Evolutionary conservation across 2,888 invertebrate genomes (phyloP).

Genomic region (Eupithecia abbreviata): DNA sequence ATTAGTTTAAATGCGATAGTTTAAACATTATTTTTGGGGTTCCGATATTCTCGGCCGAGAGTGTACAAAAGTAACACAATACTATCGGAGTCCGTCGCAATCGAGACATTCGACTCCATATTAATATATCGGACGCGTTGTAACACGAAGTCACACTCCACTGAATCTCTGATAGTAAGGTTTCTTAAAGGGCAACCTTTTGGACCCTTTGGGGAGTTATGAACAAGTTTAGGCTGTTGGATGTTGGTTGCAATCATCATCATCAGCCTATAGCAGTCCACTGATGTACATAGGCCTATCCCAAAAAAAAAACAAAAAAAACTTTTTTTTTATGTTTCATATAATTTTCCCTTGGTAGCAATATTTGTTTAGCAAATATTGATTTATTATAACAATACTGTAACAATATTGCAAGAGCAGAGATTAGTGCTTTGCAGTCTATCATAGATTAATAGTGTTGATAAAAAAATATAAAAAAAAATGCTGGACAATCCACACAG

Average conservation of each 20-base stretch:
- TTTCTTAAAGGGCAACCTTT: slow-evolving; percentile 42
- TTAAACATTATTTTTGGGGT: neutral
- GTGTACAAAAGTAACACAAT: slow-evolving; percentile 50
- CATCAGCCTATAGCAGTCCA: no score
- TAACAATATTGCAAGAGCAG: no score
- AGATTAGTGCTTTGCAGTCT: no score
- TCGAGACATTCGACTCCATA: slow-evolving; percentile 41
- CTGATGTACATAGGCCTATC: no score
- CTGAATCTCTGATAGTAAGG: slow-evolving; percentile 46
- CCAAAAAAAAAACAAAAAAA: no score
- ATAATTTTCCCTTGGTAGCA: no score
- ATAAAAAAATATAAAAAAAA: no score
- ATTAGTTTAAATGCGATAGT: neutral
- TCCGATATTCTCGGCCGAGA: slow-evolving; percentile 23
- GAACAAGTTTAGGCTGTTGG: neutral
- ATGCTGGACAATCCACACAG: no score
- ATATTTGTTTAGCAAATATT: no score
- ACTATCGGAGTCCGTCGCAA: slow-evolving; percentile 37
- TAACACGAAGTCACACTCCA: slow-evolving; percentile 62
- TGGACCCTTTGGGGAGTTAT: slow-evolving; percentile 14
- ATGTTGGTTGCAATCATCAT: neutral
- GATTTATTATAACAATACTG: no score
- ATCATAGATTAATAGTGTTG: no score
- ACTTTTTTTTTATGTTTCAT: no score
- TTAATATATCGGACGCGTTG: slow-evolving; percentile 60